Evolutionary conservation across 2,888 invertebrate genomes (phyloP), one percentile per base, ranked within the genome.

Genomic region (Cephus sareptanus): DNA sequence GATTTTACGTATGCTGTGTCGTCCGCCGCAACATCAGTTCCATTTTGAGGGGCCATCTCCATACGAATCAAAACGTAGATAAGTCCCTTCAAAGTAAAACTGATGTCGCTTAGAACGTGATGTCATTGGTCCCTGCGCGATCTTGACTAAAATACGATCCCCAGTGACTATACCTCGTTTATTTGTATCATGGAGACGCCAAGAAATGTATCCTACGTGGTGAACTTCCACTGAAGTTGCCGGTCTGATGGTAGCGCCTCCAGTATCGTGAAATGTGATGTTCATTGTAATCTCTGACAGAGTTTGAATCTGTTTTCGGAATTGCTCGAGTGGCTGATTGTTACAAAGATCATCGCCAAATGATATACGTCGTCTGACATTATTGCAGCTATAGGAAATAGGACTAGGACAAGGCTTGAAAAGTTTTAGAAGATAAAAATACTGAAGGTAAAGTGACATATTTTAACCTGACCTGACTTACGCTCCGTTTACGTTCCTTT

Each of bases 251-350:
- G 77, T 83, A 85, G 85, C 86, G 86, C 86, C 86, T 85, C 56
- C 85, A 81, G 79, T 84, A 81, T 80, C 79, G 77, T 83, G 81
- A 84, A 83, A 85, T 85, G 85, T 87, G 85, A 86, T 85, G 82
- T 86, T 82, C 83, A 83, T 77, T 80, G 82, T 82, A 77, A 83
- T 80, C 74, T 81, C 82, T 85, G 87, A 85, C 83, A 85, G 85
- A 79, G 80, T 87, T 86, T 85, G 81, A 84, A 85, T 83, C 82
- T 78, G 79, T 75, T 78, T 78, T 84, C 78, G 12, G 31, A 33
- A 1, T 31, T 71, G 71, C 70, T 71, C 33, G 13, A 31, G 31
- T 23, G 33, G 31, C 31, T 71, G 23, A 33, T 71, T 71, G 23
- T 56, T 56, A 23, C 23, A 23, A 9, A 9, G 23, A 23, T 9